Percentiles rank a stretch among this genome's conserved stretches.
Evolutionary conservation across 2,113 vertebrate genomes (phyloP).

Genomic region (Callaeas wilsoni): DNA sequence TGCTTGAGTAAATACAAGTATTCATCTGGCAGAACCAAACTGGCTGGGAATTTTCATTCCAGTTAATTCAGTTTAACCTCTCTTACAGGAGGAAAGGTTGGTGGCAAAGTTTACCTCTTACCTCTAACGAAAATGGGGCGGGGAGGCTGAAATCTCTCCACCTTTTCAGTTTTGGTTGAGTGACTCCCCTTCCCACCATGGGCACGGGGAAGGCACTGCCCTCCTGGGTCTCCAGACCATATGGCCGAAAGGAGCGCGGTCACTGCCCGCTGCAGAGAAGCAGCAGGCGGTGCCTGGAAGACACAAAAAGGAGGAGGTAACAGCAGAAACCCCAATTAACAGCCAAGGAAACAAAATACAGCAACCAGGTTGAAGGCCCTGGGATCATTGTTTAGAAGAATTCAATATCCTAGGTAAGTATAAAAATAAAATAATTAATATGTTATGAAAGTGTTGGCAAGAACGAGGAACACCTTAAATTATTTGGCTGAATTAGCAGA

Average conservation of each 20-base stretch:
- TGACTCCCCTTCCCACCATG: neutral
- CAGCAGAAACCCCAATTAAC: neutral
- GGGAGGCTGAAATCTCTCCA: neutral
- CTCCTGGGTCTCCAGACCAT: neutral
- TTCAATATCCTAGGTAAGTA: neutral
- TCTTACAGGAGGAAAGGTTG: neutral
- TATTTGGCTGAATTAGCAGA: neutral
- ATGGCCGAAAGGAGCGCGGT: neutral
- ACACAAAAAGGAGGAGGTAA: neutral
- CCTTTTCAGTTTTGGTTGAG: neutral
- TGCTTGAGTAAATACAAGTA: neutral
- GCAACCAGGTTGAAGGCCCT: neutral
- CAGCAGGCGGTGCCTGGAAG: neutral
- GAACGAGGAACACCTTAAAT: neutral
- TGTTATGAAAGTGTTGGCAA: neutral
- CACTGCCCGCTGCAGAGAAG: neutral
- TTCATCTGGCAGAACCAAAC: neutral
- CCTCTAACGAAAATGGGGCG: neutral
- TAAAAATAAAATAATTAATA: neutral
- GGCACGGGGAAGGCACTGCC: neutral
- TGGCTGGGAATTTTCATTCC: neutral
- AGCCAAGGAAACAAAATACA: neutral
- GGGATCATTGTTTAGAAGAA: neutral
- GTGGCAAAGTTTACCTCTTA: neutral
- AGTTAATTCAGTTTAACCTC: neutral